Conservation (phyloP, 2,888 invertebrate genomes). For the Diarsia brunnea region DNA sequence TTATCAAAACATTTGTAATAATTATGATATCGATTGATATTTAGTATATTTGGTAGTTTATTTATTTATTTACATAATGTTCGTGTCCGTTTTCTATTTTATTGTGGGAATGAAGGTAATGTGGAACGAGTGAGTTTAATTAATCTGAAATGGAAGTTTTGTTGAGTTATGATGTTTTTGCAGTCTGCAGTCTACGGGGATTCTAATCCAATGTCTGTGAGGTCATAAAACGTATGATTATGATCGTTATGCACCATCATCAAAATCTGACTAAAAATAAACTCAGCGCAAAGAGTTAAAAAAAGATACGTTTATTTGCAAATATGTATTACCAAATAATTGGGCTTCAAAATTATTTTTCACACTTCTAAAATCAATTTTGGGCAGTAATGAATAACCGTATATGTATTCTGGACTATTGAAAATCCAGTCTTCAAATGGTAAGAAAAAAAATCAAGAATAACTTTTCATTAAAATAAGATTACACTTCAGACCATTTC, state of each 20-base stretch:
- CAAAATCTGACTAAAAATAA: background rate
- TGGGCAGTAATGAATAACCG: background rate
- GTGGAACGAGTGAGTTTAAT: constrained; percentile 25
- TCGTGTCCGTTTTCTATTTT: constrained; percentile 44
- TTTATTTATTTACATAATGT: constrained; percentile 60
- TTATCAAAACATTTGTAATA: constrained; percentile 52
- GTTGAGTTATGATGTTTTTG: background rate
- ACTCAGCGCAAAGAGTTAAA: background rate
- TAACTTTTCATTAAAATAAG: too few species aligned
- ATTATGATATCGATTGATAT: constrained; percentile 53
- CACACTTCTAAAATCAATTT: background rate
- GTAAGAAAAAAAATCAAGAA: too few species aligned
- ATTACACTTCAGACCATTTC: background rate
- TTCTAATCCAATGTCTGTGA: too few species aligned
- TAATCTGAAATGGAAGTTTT: constrained; percentile 11
- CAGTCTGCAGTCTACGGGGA: background rate
- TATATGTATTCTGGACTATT: background rate
- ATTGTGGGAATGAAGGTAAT: constrained; percentile 47
- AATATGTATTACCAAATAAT: background rate
- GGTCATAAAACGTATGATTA: background rate
- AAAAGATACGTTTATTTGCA: background rate
- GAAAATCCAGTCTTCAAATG: too few species aligned
- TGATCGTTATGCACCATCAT: background rate
- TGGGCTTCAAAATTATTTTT: background rate
- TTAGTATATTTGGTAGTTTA: constrained; percentile 19